phyloP scores from a whole-genome alignment of 35 echinoderm and acorn worm genomes.

The Ophiothrix spiculata region DNA sequence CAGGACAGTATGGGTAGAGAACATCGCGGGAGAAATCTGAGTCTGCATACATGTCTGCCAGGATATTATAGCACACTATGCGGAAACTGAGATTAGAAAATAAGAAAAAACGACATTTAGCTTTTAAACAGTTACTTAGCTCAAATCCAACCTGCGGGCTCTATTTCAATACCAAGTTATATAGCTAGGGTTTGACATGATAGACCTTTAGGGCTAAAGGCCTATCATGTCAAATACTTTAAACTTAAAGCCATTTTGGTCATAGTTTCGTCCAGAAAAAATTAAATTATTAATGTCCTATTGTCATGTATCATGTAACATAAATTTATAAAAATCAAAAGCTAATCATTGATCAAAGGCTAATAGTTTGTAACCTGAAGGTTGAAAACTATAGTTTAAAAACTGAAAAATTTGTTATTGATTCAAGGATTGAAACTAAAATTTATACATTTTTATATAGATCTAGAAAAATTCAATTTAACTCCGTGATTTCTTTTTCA shows the following conservation, averaged over 20 bases:
- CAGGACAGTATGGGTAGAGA: constrained; percentile 80
- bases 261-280: neutral
- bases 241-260: neutral
- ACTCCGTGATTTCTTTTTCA: too few relatives aligned
- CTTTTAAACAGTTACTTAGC: neutral
- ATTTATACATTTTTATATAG: too few relatives aligned
- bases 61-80: constrained; percentile 80
- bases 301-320: too few relatives aligned
- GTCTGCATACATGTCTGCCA: constrained; percentile 88
- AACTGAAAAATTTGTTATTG: too few relatives aligned
- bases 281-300: too few relatives aligned
- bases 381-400: too few relatives aligned
- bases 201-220: neutral
- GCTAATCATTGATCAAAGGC: too few relatives aligned
- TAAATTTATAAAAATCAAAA: too few relatives aligned
- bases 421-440: too few relatives aligned
- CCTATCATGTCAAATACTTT: neutral
- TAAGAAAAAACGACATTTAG: constrained; percentile 3
- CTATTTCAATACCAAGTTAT: neutral
- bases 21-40: constrained; percentile 76
- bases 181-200: neutral
- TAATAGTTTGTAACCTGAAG: too few relatives aligned
- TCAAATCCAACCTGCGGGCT: neutral
- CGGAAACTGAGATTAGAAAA: constrained; percentile 61
- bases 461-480: too few relatives aligned